These are phyloP conservation scores for Acrossocheilus wenchowensis DNA, from an alignment of 2,797 vertebrate species.

Conservation along the genomic window DNA sequence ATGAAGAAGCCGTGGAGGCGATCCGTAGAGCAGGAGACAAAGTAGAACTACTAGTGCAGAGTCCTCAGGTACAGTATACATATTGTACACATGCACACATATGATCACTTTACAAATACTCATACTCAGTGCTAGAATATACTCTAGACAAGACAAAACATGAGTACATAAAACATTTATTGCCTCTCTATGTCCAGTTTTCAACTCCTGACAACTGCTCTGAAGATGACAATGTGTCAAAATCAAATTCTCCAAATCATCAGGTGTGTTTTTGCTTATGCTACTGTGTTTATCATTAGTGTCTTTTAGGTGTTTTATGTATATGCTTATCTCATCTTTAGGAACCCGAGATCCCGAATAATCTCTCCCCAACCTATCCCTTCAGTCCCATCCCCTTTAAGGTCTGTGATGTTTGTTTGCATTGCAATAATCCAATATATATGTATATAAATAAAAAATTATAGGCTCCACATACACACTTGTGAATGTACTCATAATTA, in stretches of 20 bases:
- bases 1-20: constrained; percentile 95
- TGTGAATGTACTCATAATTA: background rate
- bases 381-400: constrained; percentile 94
- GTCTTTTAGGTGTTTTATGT: background rate
- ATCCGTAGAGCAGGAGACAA: constrained; percentile 92
- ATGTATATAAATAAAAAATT: background rate
- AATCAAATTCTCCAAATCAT: constrained; percentile 26
- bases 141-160: background rate
- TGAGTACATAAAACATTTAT: background rate
- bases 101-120: background rate
- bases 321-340: constrained; percentile 80
- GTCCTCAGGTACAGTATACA: constrained; percentile 80
- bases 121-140: background rate
- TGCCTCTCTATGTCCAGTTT: background rate
- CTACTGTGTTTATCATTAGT: background rate
- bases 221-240: constrained; percentile 26
- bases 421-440: constrained; percentile 43
- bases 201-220: background rate
- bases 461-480: background rate
- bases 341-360: constrained; percentile 83
- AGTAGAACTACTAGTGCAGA: constrained; percentile 91
- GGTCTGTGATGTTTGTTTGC: constrained; percentile 79
- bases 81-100: constrained; percentile 19
- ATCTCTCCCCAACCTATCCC: constrained; percentile 88
- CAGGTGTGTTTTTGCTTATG: constrained; percentile 28